phyloP scores from a whole-genome alignment of 2,113 vertebrate genomes.

The Mugil cephalus region DNA sequence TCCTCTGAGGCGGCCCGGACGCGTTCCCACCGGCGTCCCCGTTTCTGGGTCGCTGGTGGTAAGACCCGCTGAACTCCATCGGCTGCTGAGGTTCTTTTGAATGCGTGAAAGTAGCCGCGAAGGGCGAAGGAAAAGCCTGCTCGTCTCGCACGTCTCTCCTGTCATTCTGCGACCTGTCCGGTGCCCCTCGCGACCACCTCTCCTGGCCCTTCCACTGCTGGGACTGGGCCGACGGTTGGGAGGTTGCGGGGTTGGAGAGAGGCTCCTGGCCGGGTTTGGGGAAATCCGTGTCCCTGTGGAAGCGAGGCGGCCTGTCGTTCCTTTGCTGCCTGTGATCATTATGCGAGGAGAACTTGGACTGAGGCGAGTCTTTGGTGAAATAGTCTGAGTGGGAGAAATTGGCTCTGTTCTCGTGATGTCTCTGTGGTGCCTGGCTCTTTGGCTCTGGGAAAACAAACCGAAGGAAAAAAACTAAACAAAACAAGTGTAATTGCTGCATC shows the following conservation, averaged over 20 bases:
- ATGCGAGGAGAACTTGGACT: slow-evolving; percentile 85
- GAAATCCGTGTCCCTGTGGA: slow-evolving; percentile 91
- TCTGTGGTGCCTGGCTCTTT: slow-evolving; percentile 85
- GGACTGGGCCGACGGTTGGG: slow-evolving; percentile 66
- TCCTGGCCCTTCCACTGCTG: slow-evolving; percentile 86
- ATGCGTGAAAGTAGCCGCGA: slow-evolving; percentile 77
- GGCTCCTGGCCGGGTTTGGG: slow-evolving; percentile 87
- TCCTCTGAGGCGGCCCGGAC: slow-evolving; percentile 65
- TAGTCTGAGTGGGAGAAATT: slow-evolving; percentile 84
- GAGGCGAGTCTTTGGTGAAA: slow-evolving; percentile 85
- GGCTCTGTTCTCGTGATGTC: slow-evolving; percentile 83
- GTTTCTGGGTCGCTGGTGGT: slow-evolving; percentile 71
- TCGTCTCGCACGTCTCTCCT: slow-evolving; percentile 67
- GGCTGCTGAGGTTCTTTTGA: slow-evolving; percentile 85
- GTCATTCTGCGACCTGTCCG: slow-evolving; percentile 85
- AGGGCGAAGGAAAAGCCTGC: slow-evolving; percentile 43
- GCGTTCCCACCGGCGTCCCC: slow-evolving; percentile 61
- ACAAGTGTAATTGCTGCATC: neutral
- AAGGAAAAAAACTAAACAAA: slow-evolving; percentile 11
- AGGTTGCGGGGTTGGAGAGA: slow-evolving; percentile 72
- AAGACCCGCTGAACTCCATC: slow-evolving; percentile 58
- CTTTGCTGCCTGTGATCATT: slow-evolving; percentile 88
- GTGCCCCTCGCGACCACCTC: slow-evolving; percentile 56
- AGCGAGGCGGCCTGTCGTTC: slow-evolving; percentile 94
- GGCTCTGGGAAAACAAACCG: slow-evolving; percentile 84